Base-by-base conservation (phyloP, 2,113 vertebrate genomes). In the Herpailurus yagouaroundi region DNA sequence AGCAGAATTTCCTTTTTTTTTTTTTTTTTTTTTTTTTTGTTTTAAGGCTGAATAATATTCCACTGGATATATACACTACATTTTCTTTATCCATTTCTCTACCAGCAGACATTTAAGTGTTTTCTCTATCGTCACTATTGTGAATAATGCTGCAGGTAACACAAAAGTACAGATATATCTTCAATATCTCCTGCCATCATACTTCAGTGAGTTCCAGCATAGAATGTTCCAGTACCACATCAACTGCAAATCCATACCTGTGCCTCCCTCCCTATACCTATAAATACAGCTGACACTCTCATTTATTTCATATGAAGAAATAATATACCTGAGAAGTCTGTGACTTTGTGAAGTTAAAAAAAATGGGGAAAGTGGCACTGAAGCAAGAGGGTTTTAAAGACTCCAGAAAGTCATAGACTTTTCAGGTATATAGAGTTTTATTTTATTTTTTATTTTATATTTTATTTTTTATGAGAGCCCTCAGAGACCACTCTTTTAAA, bases 321-420 rank as follows among this genome's bases (percentile, higher is more conserved):
- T 45, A 45, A 76, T 23, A 29, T 27, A 76, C 38, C 38, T 76
- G 38, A 76, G 21, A 76, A 76, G 38, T 45, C 38, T 45, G 2
- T 76, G 38, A 45, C 73, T 45, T 74, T 45, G 6, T 8, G 25
- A 45, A 76, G 73, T 45, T 63, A 45, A 76, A 27, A 73, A 74
- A 45, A 76, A 29, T 45, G 73, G 25, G 11, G 60, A 27, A 27
- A 76, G 13, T 45, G 13, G 25, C 38, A 76, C 38, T 76, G 36
- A 76, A 76, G 29, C 38, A 16, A 27, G 13, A 76, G 13, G 73
- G 33, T 55, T 93, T 96, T 57, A 52, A 76, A 76, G 73, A 92
- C 45, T 91, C 74, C n/a, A 66, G 66, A 68, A 89, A 89, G 29
- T 82, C 15, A n/a, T 23, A 94, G 60, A 79, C 41, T 89, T 96